Conservation (phyloP, 2,888 invertebrate species). For the Orthonychiurus folsomi region DNA sequence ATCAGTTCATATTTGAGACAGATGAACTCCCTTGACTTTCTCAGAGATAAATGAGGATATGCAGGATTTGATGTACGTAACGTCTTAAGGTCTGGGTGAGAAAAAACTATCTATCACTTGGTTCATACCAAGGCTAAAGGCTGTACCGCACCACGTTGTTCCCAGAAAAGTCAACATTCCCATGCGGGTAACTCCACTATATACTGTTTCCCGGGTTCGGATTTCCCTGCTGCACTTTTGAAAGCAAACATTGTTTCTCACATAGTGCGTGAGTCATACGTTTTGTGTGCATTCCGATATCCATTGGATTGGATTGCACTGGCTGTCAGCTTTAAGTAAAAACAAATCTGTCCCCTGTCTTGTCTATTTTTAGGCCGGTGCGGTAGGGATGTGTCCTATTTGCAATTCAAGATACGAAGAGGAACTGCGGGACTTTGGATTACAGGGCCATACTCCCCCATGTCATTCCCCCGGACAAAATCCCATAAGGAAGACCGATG, state of each 20-base stretch:
- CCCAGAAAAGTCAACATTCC: too few relatives aligned
- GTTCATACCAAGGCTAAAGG: background rate
- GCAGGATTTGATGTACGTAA: background rate
- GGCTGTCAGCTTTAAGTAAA: too few relatives aligned
- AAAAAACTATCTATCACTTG: background rate
- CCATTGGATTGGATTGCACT: background rate
- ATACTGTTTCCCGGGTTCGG: background rate
- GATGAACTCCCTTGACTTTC: background rate
- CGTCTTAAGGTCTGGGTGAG: background rate
- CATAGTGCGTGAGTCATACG: background rate
- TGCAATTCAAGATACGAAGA: background rate
- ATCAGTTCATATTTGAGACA: background rate
- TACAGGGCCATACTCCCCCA: too few relatives aligned
- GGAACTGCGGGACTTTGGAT: background rate
- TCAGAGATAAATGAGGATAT: background rate
- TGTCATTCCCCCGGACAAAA: background rate
- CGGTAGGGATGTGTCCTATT: background rate
- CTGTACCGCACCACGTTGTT: too few relatives aligned
- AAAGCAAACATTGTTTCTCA: background rate
- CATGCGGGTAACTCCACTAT: background rate
- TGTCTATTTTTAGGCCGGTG: background rate
- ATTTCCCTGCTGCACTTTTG: background rate
- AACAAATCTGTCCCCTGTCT: background rate
- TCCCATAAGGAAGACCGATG: background rate
- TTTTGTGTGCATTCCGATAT: background rate